Evolutionary conservation across 2,797 vertebrate genomes (phyloP).

Genomic region (Rhadinocentrus ornatus): DNA sequence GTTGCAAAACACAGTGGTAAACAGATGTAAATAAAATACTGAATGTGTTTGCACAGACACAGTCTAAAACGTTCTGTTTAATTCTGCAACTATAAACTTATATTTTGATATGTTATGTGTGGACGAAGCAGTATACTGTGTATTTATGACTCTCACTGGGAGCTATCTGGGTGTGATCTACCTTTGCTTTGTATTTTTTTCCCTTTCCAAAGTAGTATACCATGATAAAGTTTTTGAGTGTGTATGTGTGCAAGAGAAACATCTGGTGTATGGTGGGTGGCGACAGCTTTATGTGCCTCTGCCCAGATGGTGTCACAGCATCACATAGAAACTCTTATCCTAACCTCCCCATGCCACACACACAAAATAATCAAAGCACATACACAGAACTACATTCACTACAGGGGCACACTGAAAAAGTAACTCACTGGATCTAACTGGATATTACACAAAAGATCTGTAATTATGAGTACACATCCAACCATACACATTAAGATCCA

Average conservation of each 20-base stretch:
- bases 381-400: constrained; percentile 26
- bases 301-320: constrained; percentile 89
- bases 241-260: constrained; percentile 78
- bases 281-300: constrained; percentile 85
- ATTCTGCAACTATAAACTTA: constrained; percentile 1
- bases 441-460: constrained; percentile 45
- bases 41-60: constrained; percentile 4
- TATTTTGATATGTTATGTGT: constrained; percentile 24
- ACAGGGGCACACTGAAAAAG: constrained; percentile 37
- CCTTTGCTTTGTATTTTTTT: constrained; percentile 21
- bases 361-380: constrained; percentile 43
- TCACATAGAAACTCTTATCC: constrained; percentile 83
- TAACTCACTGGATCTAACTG: constrained; percentile 40
- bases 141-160: constrained; percentile 25
- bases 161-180: constrained; percentile 44
- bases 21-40: constrained; percentile 49
- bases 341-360: constrained; percentile 71
- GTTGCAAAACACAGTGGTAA: constrained; percentile 41
- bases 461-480: constrained; percentile 35
- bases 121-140: constrained; percentile 17
- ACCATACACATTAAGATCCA: constrained; percentile 26
- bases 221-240: constrained; percentile 47
- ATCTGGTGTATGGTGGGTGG: constrained; percentile 85
- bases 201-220: constrained; percentile 34
- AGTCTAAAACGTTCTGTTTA: constrained; percentile 8